Evolutionary conservation across 2,888 invertebrate species (phyloP), one percentile per base, ranked within the genome.

Genomic region (Ichneumoninae sp.): DNA sequence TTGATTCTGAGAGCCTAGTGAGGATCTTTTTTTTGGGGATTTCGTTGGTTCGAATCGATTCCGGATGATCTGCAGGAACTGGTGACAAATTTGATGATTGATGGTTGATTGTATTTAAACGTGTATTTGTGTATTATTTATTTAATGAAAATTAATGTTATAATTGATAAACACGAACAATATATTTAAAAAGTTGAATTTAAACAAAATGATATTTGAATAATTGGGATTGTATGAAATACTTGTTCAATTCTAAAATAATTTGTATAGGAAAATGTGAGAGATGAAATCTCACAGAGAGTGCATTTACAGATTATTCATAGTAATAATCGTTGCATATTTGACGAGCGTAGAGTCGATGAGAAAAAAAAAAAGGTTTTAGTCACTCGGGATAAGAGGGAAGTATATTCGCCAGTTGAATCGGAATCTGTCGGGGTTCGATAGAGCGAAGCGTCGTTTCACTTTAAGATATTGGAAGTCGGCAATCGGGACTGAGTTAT

Each of bases 391-490:
- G 26, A 33, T n/a, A 6, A 30, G 13, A 16, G 26, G 0, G 60
- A 30, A 26, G 13, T n/a, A n/a, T 30, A 33, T 52, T 52, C 19
- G 19, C 52, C 5, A 19, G 19, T 52, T 19, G n/a, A n/a, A 19
- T 52, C 52, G 19, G 52, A 63, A 63, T 63, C 13, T n/a, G 26
- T 30, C 60, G 33, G 6, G 60, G 7, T 16, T 63, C 60, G 60
- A 33, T n/a, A 33, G 60, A 63, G 60, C 50, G 71, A 60, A 78
- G 54, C 57, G 65, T 66, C 73, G 52, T 47, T 47, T 69, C 66
- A 52, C 22, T 54, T 73, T 73, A 63, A 73, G 63, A 73, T 70
- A 76, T 80, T 54, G 63, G 76, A 80, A 68, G 73, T 78, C 73
- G 52, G 3, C 36, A 22, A 44, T 47, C 66, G 40, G 50, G 74